A percentile compares a stretch with the other conserved stretches of the same genome.
phyloP scores from a whole-genome alignment of 1,140 invertebrate species.

The Drosophila quadrilineata region DNA sequence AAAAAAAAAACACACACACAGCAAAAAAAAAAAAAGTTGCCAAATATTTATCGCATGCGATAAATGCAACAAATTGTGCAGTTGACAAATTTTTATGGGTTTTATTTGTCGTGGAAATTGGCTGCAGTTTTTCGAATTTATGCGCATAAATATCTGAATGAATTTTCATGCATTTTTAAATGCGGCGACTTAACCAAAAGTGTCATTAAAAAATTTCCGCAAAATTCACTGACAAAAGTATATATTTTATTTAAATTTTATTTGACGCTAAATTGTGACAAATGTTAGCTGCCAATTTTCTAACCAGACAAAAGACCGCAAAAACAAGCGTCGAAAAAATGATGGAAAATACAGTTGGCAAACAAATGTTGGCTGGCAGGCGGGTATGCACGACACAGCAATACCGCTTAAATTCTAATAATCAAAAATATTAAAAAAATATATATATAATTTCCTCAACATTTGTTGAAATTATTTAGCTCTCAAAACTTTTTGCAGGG shows the following conservation, averaged over 20 bases:
- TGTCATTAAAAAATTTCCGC: slow-evolving; percentile 64
- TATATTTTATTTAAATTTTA: slow-evolving; percentile 73
- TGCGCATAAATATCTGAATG: slow-evolving; percentile 50
- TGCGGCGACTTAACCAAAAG: slow-evolving; percentile 35
- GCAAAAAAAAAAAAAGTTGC: too few relatives aligned
- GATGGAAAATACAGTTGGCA: background rate
- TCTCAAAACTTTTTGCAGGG: too few relatives aligned
- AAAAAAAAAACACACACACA: slow-evolving; percentile 7
- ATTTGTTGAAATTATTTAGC: too few relatives aligned
- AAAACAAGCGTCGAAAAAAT: slow-evolving; percentile 42
- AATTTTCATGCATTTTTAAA: slow-evolving; percentile 70
- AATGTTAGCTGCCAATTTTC: slow-evolving; percentile 71
- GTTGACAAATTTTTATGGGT: slow-evolving; percentile 44
- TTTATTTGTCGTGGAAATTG: slow-evolving; percentile 8
- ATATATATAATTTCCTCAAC: too few relatives aligned
- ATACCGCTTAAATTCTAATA: background rate
- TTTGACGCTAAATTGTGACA: slow-evolving; percentile 71
- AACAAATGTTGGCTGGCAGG: too few relatives aligned
- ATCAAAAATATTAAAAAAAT: background rate
- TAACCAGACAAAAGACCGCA: slow-evolving; percentile 63
- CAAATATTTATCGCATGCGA: slow-evolving; percentile 66
- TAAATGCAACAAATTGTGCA: slow-evolving; percentile 30
- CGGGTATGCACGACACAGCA: background rate
- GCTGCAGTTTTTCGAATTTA: slow-evolving; percentile 17
- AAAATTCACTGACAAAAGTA: slow-evolving; percentile 29